Base-by-base conservation (phyloP, 2,113 vertebrate species). In the Chauna torquata region DNA sequence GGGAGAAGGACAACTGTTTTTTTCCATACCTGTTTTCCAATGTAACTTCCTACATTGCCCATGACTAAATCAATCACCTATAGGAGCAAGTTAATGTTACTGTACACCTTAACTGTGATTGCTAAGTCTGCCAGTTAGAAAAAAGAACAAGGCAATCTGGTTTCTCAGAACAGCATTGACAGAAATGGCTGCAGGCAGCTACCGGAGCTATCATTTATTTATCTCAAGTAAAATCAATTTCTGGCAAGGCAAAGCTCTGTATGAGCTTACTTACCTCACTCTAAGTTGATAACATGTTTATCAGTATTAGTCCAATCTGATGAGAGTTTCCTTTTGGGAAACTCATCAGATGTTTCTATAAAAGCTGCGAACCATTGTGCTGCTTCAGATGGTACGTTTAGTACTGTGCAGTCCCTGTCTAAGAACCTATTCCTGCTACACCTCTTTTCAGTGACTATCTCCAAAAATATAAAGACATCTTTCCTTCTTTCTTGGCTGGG, bases 371-470 rank as follows among this genome's bases (percentile, higher is more conserved):
- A 42, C 34, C 32, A 95, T 95, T 96, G 90, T 96, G 55, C 59
- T 76, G 23, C 19, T 75, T 77, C 58, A 28, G 62, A 90, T 94
- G 75, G 93, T 95, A 96, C 96, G 93, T 77, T 91, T 34, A 74
- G 92, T 96, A 80, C 85, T 16, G 9, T 40, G 20, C 24, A 78
- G 36, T 12, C 16, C 9, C 11, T 77, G 14, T 52, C 61, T 94
- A 61, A 61, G 61, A 91, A 32, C 25, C 16, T 82, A 19, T 89
- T 94, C 66, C 58, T 69, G 49, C 24, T 90, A 57, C 66, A 80
- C 18, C 38, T 72, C 47, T 69, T 72, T 69, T 85, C 81, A 85
- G 32, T 7, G n/a, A 32, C 52, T 64, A 10, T 28, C 11, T 68
- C 27, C 18, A 44, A 74, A 85, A 91, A 65, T 28, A 6, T 11